Evolutionary conservation across 2,888 invertebrate species (phyloP), one percentile per base, ranked within the genome.

Genomic region (Pristionchus exspectatus): DNA sequence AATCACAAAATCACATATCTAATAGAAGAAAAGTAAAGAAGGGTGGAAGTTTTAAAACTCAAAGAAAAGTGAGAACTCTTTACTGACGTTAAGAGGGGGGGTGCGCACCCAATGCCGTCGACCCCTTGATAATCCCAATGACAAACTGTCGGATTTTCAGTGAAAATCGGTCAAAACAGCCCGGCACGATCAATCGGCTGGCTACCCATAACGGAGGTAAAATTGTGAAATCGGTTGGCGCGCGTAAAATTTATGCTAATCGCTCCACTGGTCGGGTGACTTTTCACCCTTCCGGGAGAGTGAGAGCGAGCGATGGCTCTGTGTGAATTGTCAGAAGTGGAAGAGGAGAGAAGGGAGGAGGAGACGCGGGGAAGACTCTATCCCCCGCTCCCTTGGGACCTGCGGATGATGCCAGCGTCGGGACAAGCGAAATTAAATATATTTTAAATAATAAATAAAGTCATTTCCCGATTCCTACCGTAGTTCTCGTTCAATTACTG

Each of bases 251-350:
- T 9, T 81, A 81, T 81, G 81, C 81, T 54, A 81, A 81, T 24
- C 81, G 50, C n/a, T 24, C 12, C 27, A 9, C 27, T 18, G n/a
- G 81, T 74, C 50, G 81, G 30, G 27, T 81, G 81, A 81, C 81
- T 81, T 81, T 81, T 81, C 81, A 81, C 81, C 81, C 50, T 27
- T 27, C 74, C 44, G 74, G 63, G 63, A 63, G 63, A 18, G 24
- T 4, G n/a, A n/a, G 63, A 63, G 63, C 38, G 38, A 63, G 24
- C 44, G 10, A 63, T 24, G 63, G 24, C 21, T 16, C 56, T 56
- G 14, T 44, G 21, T 12, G 50, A 81, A 81, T 50, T 81, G 81
- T n/a, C 54, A 81, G 81, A 50, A 81, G 50, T n/a, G 81, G 44
- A 24, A 81, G 81, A 81, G 81, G 33, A 16, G 21, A 72, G 69